Conservation (phyloP, 2,113 vertebrate species). For the Gyps fulvus region DNA sequence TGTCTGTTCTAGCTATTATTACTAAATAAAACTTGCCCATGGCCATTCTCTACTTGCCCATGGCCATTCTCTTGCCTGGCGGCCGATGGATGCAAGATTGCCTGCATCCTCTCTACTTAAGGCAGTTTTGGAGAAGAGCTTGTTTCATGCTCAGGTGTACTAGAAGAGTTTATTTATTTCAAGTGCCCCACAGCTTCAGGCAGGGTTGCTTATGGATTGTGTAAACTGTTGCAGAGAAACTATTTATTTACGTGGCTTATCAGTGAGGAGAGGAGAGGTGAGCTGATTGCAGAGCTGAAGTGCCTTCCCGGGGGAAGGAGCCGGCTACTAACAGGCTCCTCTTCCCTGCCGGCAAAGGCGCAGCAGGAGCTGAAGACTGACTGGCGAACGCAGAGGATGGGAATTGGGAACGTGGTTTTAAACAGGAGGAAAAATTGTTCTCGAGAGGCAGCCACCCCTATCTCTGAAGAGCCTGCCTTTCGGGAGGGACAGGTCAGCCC, state of each 20-base stretch:
- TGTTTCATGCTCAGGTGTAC: neutral
- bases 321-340: neutral
- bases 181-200: neutral
- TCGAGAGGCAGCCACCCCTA: neutral
- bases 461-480: neutral
- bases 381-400: neutral
- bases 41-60: neutral
- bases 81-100: fast-evolving
- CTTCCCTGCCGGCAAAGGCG: neutral
- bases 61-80: fast-evolving
- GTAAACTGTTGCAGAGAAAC: neutral
- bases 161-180: neutral
- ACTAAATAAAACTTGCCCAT: neutral
- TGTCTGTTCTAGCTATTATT: neutral
- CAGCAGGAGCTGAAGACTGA: neutral
- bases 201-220: neutral
- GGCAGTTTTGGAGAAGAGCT: neutral
- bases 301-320: neutral
- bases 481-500: neutral
- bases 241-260: neutral
- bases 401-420: neutral
- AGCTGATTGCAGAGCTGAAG: neutral
- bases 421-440: neutral
- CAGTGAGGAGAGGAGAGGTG: neutral
- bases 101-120: neutral